Base-by-base conservation (phyloP, 64 coral and sea anemone species). In the Stichodactyla helianthus region DNA sequence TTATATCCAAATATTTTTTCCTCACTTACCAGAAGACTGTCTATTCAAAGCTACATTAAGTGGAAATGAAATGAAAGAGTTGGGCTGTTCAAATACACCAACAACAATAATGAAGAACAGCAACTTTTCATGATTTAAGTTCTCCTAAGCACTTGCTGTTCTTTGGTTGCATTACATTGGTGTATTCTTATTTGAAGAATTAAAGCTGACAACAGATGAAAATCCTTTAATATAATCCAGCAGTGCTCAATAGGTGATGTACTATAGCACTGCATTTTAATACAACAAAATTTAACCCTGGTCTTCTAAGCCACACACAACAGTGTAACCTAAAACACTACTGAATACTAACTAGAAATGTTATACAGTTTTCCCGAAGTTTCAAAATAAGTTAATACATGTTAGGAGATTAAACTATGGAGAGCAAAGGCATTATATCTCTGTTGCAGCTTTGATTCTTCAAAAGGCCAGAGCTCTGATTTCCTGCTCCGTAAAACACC, bases 381-480 rank as follows among this genome's bases (percentile, higher is more conserved):
- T 44, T 44, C 35, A 44, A 3, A 63, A 63, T 63, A 13, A 63
- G 5, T 63, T 63, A 65, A 65, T 79, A 6, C 50, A 79, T 50
- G 17, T 15, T 6, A 50, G 17, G 5, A 79, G 31, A 79, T 79
- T 6, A 51, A 50, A 79, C 15, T 79, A 50, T n/a, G 17, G 27
- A 74, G n/a, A 70, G 25, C 79, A 82, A 82, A 53, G 14, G 18
- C 51, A 52, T 54, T 19, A 19, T 54, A 82, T 23, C 50, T 82
- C 54, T 82, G 51, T 54, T 82, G 51, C 83, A 84, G 55, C 83
- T 60, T 58, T 63, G n/a, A 25, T 84, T 60, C 44, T 84, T 84
- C 83, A 11, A 25, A 63, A 60, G 79, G 79, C 51, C 54, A 44
- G 83, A 84, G 83, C 83, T 58, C 83, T 84, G 83, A 84, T 84